A percentile compares a stretch with the other conserved stretches of the same genome.
Conservation (phyloP, 2,797 vertebrate genomes). For the Parotocinclus haroldoi region DNA sequence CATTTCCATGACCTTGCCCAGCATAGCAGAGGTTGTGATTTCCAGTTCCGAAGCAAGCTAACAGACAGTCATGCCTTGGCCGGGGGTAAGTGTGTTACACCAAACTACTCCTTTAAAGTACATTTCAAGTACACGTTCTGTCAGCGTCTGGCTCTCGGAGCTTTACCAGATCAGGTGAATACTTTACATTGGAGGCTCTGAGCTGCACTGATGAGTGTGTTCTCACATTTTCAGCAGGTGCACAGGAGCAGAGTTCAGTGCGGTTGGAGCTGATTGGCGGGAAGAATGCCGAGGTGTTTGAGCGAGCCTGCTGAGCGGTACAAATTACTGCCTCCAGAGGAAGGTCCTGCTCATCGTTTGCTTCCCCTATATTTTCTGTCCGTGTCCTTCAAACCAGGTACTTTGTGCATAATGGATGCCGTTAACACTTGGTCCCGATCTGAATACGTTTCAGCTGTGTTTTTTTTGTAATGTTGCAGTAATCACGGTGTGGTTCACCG, state of each 20-base stretch:
- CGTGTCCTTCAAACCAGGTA: slow-evolving; percentile 1
- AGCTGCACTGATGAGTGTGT: slow-evolving; percentile 31
- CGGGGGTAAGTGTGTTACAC: too few relatives aligned
- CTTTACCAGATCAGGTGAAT: background rate
- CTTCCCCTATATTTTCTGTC: background rate
- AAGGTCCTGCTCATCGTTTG: slow-evolving; percentile 2
- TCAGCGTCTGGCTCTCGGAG: background rate
- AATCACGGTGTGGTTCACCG: too few relatives aligned
- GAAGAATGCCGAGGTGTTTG: slow-evolving; percentile 13
- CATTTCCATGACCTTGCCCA: too few relatives aligned
- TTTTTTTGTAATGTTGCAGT: too few relatives aligned
- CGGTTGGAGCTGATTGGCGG: slow-evolving; percentile 14
- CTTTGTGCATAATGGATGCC: background rate
- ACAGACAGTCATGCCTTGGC: too few relatives aligned
- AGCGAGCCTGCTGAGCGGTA: slow-evolving; percentile 7
- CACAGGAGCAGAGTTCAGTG: slow-evolving; percentile 15
- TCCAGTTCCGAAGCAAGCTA: too few relatives aligned
- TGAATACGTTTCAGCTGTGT: background rate
- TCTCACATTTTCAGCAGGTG: slow-evolving; percentile 21
- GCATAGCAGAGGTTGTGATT: too few relatives aligned
- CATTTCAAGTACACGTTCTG: background rate
- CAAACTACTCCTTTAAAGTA: background rate
- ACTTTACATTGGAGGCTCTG: slow-evolving; percentile 2
- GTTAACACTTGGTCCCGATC: background rate
- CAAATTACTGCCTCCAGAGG: slow-evolving; percentile 19